A percentile compares a stretch with the other conserved stretches of the same genome.
phyloP scores from a whole-genome alignment of 2,888 invertebrate species.

The Agonopterix alstromeriana region DNA sequence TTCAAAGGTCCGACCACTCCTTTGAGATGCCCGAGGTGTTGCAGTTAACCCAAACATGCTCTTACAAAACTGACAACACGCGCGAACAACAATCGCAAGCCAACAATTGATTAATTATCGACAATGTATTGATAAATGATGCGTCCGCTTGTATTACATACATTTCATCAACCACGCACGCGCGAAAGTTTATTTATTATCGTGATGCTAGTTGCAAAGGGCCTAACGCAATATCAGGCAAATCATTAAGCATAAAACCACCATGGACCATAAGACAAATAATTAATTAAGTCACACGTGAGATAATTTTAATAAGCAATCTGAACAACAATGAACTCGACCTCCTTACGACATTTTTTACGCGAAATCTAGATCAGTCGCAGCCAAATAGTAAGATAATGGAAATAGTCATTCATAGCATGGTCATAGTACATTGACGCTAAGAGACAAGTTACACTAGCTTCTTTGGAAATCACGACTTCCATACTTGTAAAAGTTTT shows the following conservation, averaged over 20 bases:
- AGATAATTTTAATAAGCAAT: neutral
- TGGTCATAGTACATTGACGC: constrained; percentile 5
- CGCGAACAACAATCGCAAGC: constrained; percentile 15
- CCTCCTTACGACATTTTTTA: constrained; percentile 18
- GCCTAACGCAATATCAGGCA: too few relatives aligned
- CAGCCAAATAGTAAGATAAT: constrained; percentile 17
- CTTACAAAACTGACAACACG: neutral
- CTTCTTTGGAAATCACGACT: too few relatives aligned
- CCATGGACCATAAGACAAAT: too few relatives aligned
- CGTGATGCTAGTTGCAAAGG: neutral
- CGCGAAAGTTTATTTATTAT: constrained; percentile 9
- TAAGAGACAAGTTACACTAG: too few relatives aligned
- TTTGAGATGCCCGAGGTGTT: too few relatives aligned
- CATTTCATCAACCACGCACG: constrained; percentile 17
- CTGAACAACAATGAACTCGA: constrained; percentile 15
- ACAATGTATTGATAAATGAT: constrained; percentile 20
- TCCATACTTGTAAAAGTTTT: too few relatives aligned
- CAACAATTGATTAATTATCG: constrained; percentile 28
- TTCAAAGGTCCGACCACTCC: too few relatives aligned
- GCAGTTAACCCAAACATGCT: neutral
- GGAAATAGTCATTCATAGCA: too few relatives aligned
- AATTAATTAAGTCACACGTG: constrained; percentile 4
- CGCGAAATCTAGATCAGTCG: constrained; percentile 17
- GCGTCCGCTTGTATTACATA: constrained; percentile 6
- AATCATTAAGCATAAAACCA: too few relatives aligned